A percentile compares a stretch with the other conserved stretches of the same genome.
phyloP scores from a whole-genome alignment of 2,113 vertebrate species.

The Rynchops niger region DNA sequence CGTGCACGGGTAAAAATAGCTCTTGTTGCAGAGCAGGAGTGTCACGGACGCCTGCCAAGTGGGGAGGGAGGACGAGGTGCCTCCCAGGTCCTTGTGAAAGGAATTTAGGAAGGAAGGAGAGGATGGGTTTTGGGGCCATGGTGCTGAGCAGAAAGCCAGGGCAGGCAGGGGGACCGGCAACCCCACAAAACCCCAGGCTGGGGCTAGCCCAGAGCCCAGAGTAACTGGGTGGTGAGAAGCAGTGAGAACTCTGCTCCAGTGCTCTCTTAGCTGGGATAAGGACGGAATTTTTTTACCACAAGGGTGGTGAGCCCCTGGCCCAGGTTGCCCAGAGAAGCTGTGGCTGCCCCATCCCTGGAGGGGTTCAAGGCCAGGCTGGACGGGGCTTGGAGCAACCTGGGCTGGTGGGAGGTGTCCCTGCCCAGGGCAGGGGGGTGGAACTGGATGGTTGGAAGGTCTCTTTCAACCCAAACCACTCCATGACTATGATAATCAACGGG shows the following conservation, averaged over 20 bases:
- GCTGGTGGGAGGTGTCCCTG: neutral
- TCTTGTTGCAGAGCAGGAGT: neutral
- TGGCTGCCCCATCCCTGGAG: neutral
- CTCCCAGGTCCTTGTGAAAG: neutral
- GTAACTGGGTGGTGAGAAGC: neutral
- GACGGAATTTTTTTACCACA: fast-evolving
- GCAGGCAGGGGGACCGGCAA: neutral
- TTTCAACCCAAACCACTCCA: neutral
- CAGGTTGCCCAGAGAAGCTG: neutral
- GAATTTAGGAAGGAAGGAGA: neutral
- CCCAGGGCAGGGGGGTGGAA: fast-evolving
- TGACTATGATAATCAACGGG: neutral
- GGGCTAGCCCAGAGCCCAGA: neutral
- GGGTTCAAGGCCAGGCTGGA: neutral
- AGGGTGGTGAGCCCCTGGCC: neutral
- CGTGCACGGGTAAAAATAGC: neutral
- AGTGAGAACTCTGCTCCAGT: neutral
- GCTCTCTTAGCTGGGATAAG: neutral
- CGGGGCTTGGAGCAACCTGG: neutral
- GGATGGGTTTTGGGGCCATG: neutral
- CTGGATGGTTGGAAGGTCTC: neutral
- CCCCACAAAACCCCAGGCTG: fast-evolving
- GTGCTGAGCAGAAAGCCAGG: neutral
- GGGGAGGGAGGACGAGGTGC: neutral
- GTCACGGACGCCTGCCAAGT: neutral